Conservation (phyloP, 2,113 vertebrate genomes). For the Zosterops pallidus region DNA sequence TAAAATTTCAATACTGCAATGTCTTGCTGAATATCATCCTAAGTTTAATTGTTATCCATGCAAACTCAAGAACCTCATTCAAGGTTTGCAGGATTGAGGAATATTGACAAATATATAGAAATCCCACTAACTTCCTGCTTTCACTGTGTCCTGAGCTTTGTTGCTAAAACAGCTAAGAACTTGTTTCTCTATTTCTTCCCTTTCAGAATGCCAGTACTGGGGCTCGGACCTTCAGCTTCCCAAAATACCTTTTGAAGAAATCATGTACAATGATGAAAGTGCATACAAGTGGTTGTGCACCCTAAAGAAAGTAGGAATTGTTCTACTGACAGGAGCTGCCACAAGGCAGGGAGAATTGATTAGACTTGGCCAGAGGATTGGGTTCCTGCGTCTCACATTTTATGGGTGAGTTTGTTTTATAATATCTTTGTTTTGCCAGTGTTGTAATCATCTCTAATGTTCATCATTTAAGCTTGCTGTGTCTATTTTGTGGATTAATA, state of each 20-base stretch:
- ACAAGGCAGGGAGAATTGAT: slow-evolving; percentile 80
- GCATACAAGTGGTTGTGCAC: slow-evolving; percentile 85
- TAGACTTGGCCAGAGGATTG: slow-evolving; percentile 85
- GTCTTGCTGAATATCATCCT: not conserved
- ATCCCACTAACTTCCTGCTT: not conserved
- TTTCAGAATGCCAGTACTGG: slow-evolving; percentile 84
- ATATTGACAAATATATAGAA: not conserved
- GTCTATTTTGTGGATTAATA: not conserved
- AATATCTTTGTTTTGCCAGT: not conserved
- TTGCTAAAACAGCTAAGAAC: not conserved
- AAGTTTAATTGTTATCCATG: not conserved
- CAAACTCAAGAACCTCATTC: not conserved
- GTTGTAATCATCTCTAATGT: not conserved
- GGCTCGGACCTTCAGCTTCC: slow-evolving; percentile 84
- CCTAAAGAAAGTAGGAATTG: slow-evolving; percentile 85
- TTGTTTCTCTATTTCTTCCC: not conserved
- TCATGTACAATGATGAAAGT: slow-evolving; percentile 80
- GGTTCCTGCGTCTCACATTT: slow-evolving; percentile 91
- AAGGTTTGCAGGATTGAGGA: not conserved
- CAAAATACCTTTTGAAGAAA: slow-evolving; percentile 81
- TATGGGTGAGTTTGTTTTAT: slow-evolving; percentile 83
- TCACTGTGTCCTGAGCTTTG: not conserved
- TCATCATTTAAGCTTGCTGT: not conserved
- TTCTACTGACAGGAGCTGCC: slow-evolving; percentile 85
- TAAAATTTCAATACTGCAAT: not conserved